Base-by-base conservation (phyloP, 1,140 invertebrate genomes). In the Sesamia nonagrioides region DNA sequence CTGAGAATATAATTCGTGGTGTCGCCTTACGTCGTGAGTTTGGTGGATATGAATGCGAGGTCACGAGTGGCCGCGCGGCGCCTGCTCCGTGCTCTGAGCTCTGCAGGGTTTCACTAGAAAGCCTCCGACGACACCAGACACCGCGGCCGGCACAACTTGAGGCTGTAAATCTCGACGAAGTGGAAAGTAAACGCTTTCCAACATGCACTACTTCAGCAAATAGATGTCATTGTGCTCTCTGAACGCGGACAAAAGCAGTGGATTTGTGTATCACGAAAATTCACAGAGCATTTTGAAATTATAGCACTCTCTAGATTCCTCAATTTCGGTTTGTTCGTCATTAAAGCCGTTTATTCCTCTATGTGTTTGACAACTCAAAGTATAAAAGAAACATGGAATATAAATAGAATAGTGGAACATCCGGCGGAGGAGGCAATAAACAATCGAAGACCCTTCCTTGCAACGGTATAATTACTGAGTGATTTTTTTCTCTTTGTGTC, bases 361-460 rank as follows among this genome's bases (percentile, higher is more conserved):
- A 37, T 35, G 56, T 81, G 61, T 78, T 80, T 77, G 68, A 78
- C 78, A 77, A 78, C 56, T 77, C 58, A 58, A 48, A 72, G 18
- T 61, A 79, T 72, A 66, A 77, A 80, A 75, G 79, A 78, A 83
- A 79, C 78, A 80, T 73, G 45, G 56, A 83, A 80, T 68, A 82
- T 56, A 86, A 88, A 89, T 87, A 88, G 85, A 84, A 88, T 75
- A 88, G 85, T 85, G 86, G 89, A 87, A 89, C 89, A 91, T 92
- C 91, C 92, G 90, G 86, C 83, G 78, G 82, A 84, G 85, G 86
- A 88, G 75, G 89, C 86, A 91, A 92, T 91, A 92, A 91, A 91
- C 90, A 91, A 91, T 91, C 87, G 90, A 87, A 88, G 76, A 85
- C 84, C 84, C 84, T 83, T 85, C 86, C 78, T 78, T 81, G 80